phyloP scores from a whole-genome alignment of 2,113 vertebrate genomes.

The Rana temporaria region DNA sequence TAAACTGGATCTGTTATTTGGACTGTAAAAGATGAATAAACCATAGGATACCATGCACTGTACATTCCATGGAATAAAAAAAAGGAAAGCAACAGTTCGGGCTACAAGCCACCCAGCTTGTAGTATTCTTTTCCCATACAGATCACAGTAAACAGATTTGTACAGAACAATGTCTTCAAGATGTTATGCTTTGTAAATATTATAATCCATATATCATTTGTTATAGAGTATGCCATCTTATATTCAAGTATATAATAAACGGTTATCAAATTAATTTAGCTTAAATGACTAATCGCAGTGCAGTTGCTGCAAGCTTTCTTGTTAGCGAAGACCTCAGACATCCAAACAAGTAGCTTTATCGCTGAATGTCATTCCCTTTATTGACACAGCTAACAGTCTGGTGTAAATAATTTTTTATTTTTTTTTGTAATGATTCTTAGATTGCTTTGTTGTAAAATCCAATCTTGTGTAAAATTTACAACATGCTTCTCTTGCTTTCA shows the following conservation, averaged over 20 bases:
- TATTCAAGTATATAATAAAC: neutral
- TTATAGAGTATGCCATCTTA: conserved; percentile 19
- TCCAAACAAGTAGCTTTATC: too few relatives aligned
- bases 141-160: conserved; percentile 12
- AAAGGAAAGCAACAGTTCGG: neutral
- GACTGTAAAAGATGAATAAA: conserved; percentile 3
- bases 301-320: too few relatives aligned
- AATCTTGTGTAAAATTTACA: conserved; percentile 1
- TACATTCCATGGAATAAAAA: neutral
- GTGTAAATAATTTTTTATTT: conserved; percentile 29
- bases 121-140: neutral
- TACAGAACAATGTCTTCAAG: conserved; percentile 24
- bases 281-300: too few relatives aligned
- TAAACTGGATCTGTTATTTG: conserved; percentile 59
- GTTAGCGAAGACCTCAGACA: too few relatives aligned
- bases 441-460: conserved; percentile 24
- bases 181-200: conserved; percentile 47
- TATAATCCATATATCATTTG: conserved; percentile 13
- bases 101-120: neutral
- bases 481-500: conserved; percentile 16
- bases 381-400: neutral
- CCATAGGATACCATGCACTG: neutral
- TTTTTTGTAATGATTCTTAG: conserved; percentile 29
- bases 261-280: neutral
- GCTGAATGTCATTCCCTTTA: too few relatives aligned